Percentiles rank a stretch among this genome's conserved stretches.
Conservation (phyloP, 2,797 vertebrate genomes). For the Salarias fasciatus region DNA sequence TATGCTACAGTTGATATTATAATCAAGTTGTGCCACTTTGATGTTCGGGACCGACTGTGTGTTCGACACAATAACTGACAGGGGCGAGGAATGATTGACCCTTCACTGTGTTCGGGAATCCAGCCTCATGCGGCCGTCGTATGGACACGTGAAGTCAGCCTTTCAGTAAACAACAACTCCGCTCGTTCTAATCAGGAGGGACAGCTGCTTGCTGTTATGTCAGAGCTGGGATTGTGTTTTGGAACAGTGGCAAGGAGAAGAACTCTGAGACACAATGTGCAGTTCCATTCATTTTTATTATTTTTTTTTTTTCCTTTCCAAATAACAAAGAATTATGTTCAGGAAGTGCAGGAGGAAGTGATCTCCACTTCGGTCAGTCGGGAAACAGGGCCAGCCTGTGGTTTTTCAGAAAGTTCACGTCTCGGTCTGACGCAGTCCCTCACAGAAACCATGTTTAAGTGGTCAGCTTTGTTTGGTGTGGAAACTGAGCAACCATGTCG, state of each 20-base stretch:
- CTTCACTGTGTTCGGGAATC: conserved; percentile 36
- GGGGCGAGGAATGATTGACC: conserved; percentile 27
- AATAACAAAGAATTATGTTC: conserved; percentile 64
- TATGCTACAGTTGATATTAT: conserved; percentile 72
- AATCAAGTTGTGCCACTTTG: conserved; percentile 61
- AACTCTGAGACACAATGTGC: conserved; percentile 39
- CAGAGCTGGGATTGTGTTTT: conserved; percentile 37
- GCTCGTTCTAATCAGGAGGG: conserved; percentile 63
- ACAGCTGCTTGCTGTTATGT: conserved; percentile 38
- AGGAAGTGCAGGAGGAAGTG: conserved; percentile 45
- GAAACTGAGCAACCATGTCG: conserved; percentile 46
- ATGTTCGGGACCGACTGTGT: conserved; percentile 15
- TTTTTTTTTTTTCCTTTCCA: no score
- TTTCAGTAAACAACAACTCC: conserved; percentile 59
- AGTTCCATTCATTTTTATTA: conserved; percentile 55
- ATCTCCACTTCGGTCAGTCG: conserved; percentile 34
- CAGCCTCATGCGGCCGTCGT: conserved; percentile 35
- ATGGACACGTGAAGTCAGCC: conserved; percentile 45
- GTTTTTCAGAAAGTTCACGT: conserved; percentile 38
- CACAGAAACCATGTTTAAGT: conserved; percentile 22
- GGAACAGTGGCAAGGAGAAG: conserved; percentile 46
- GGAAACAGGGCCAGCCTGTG: conserved; percentile 49
- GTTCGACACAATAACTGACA: conserved; percentile 37
- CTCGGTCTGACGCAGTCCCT: conserved; percentile 36
- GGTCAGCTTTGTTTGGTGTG: conserved; percentile 37